phyloP scores from a whole-genome alignment of 2,113 vertebrate genomes.

The Myxocyprinus asiaticus region DNA sequence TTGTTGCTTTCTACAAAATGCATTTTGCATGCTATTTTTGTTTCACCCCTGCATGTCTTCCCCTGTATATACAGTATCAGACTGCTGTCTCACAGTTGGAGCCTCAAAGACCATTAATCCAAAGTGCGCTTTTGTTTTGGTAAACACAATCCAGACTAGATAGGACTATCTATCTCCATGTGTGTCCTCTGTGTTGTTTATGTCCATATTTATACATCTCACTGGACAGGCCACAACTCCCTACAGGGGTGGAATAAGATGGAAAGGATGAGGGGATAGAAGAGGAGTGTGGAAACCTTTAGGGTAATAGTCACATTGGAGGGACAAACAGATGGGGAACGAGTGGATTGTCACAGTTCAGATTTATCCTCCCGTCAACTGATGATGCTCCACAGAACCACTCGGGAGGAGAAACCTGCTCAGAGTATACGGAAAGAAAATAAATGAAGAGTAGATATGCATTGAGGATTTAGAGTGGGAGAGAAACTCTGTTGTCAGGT shows the following conservation, averaged over 20 bases:
- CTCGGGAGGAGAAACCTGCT: neutral
- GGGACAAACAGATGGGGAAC: neutral
- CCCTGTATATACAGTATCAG: too few species aligned
- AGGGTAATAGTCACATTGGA: neutral
- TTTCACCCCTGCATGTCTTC: too few species aligned
- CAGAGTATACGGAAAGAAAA: neutral
- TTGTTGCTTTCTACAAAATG: too few species aligned
- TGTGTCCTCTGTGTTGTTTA: constrained; percentile 14
- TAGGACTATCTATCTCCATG: neutral
- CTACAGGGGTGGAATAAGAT: neutral
- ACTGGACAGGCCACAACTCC: constrained; percentile 14
- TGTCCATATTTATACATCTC: neutral
- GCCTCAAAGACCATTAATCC: too few species aligned
- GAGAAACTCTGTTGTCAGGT: neutral
- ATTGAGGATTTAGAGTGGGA: neutral
- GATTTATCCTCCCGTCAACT: neutral
- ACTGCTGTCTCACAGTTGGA: too few species aligned
- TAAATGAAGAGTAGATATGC: neutral
- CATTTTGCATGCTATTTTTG: too few species aligned
- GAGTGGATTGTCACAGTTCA: neutral
- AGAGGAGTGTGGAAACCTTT: neutral
- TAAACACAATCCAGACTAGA: neutral
- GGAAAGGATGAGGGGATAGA: neutral
- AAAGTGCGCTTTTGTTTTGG: neutral
- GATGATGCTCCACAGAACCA: constrained; percentile 10